These are phyloP conservation scores for Notolabrus celidotus DNA, from an alignment of 2,797 vertebrate species.

Conservation along the genomic window DNA sequence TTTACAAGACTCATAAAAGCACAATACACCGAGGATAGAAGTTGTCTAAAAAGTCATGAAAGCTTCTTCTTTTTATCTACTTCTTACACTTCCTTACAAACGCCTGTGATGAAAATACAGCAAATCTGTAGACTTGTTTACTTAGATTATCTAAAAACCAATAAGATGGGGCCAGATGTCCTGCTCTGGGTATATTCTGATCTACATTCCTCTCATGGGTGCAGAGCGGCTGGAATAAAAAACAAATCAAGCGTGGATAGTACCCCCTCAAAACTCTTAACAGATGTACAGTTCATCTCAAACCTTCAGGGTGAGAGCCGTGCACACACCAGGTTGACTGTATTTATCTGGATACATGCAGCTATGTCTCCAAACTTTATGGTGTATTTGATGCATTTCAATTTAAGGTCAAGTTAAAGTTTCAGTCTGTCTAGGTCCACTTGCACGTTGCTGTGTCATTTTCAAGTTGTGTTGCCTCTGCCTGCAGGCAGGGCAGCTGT, in stretches of 20 bases:
- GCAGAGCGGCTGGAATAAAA: slow-evolving; percentile 3
- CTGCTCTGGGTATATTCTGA: slow-evolving; percentile 41
- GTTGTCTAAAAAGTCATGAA: slow-evolving; percentile 27
- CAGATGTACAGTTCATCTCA: slow-evolving; percentile 24
- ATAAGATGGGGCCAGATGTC: slow-evolving; percentile 47
- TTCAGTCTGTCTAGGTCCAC: slow-evolving; percentile 49
- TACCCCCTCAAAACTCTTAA: slow-evolving; percentile 24
- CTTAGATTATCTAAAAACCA: slow-evolving; percentile 42
- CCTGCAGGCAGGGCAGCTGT: slow-evolving; percentile 71
- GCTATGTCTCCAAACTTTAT: slow-evolving; percentile 37
- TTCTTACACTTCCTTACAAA: slow-evolving; percentile 24
- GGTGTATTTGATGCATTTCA: slow-evolving; percentile 47
- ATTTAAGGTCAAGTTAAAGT: slow-evolving; percentile 58
- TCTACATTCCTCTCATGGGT: slow-evolving; percentile 40
- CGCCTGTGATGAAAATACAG: slow-evolving; percentile 15
- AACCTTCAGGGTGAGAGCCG: slow-evolving; percentile 13
- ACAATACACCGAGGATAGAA: slow-evolving; percentile 26
- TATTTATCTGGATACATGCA: slow-evolving; percentile 34
- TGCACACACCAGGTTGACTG: slow-evolving; percentile 11
- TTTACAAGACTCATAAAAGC: slow-evolving; percentile 53
- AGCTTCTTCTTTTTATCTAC: slow-evolving; percentile 33
- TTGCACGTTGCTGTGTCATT: slow-evolving; percentile 59
- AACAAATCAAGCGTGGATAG: slow-evolving; percentile 30
- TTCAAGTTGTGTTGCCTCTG: slow-evolving; percentile 61
- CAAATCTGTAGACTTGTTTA: slow-evolving; percentile 30